Evolutionary conservation across 1,140 invertebrate species (phyloP).

Genomic region (Medauroidea extradentata): DNA sequence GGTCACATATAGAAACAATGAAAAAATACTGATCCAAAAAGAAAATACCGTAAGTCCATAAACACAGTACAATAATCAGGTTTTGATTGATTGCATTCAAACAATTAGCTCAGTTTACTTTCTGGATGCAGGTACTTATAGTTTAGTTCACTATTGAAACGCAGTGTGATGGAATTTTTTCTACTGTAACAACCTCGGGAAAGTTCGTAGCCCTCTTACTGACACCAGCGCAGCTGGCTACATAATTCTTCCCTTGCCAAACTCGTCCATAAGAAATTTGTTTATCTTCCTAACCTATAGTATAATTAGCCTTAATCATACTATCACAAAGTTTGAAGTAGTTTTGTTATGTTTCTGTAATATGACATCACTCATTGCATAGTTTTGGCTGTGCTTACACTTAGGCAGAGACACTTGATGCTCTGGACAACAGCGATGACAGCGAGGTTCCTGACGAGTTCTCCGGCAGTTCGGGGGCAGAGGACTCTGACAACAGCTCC

Average conservation of each 20-base stretch:
- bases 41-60: background rate
- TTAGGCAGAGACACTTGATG: constrained; percentile 39
- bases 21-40: too few species aligned
- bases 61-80: background rate
- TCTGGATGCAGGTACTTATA: background rate
- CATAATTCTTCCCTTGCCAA: too few species aligned
- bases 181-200: too few species aligned
- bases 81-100: background rate
- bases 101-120: background rate
- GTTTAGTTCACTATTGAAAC: too few species aligned
- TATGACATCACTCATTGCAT: too few species aligned
- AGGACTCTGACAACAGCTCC: constrained; percentile 18
- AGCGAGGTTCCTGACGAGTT: constrained; percentile 40
- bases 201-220: too few species aligned
- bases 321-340: background rate
- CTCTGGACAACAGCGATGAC: constrained; percentile 43
- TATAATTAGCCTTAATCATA: background rate
- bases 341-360: background rate
- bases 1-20: too few species aligned
- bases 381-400: background rate
- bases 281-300: too few species aligned
- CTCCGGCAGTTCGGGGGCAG: constrained; percentile 27
- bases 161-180: background rate
- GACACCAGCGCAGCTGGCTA: too few species aligned
- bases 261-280: too few species aligned